Conservation (phyloP, 2,888 invertebrate species). For the Aspidiotus rigidus region DNA sequence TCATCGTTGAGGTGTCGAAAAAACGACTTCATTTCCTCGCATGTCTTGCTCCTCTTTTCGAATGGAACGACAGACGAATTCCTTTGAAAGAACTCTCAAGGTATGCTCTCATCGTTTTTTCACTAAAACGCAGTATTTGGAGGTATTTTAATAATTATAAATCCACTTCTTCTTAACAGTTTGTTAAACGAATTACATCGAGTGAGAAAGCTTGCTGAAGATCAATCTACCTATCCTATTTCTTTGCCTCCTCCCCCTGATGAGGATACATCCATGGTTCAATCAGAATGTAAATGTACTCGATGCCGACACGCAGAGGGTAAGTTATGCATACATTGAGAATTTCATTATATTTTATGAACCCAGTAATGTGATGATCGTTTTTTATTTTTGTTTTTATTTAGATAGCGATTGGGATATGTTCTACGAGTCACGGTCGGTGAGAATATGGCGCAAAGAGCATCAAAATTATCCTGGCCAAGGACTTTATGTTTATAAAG, state of each 20-base stretch:
- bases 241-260: not conserved
- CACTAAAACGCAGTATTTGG: not conserved
- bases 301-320: constrained; percentile 21
- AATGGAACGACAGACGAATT: constrained; percentile 56
- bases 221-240: not conserved
- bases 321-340: not conserved
- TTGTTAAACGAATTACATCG: not conserved
- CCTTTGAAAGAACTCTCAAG: constrained; percentile 49
- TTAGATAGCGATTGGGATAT: constrained; percentile 53
- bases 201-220: too few species aligned
- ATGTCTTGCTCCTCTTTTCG: constrained; percentile 42
- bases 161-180: not conserved
- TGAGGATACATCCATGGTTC: not conserved
- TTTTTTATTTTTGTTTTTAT: constrained; percentile 14
- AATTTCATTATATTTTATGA: not conserved
- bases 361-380: not conserved
- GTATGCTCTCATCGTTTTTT: constrained; percentile 39
- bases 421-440: constrained; percentile 67
- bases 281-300: constrained; percentile 15
- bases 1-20: constrained; percentile 43
- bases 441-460: constrained; percentile 70
- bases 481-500: constrained; percentile 71
- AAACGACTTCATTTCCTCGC: constrained; percentile 41
- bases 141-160: not conserved
- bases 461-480: constrained; percentile 49